phyloP scores from a whole-genome alignment of 2,113 vertebrate genomes.

The Meles meles region DNA sequence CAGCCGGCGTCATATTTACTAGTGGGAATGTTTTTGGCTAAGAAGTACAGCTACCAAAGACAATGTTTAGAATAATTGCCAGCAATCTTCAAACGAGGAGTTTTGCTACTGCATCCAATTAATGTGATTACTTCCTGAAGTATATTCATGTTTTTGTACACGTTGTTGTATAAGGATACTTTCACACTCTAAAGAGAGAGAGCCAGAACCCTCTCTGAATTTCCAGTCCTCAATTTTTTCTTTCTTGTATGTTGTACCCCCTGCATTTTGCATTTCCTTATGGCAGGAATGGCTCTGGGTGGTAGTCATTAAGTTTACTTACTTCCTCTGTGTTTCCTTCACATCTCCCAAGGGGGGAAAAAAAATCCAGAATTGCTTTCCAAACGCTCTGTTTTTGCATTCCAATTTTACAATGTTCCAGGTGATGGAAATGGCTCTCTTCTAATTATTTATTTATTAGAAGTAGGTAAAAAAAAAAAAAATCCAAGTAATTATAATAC shows the following conservation, averaged over 20 bases:
- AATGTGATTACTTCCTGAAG: background rate
- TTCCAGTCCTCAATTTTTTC: background rate
- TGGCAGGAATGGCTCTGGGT: background rate
- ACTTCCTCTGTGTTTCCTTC: background rate
- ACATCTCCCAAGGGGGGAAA: background rate
- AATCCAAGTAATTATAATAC: background rate
- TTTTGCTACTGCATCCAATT: background rate
- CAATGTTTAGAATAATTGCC: constrained; percentile 9
- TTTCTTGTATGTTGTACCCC: background rate
- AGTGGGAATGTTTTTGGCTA: constrained; percentile 39
- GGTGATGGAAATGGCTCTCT: background rate
- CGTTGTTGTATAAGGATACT: background rate
- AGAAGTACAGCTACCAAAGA: constrained; percentile 9
- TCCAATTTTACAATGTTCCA: background rate
- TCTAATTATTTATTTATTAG: background rate
- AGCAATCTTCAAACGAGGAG: background rate
- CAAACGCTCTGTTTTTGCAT: background rate
- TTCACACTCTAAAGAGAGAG: background rate
- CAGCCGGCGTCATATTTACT: background rate
- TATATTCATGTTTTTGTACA: background rate
- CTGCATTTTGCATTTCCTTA: background rate
- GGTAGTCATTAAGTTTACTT: background rate
- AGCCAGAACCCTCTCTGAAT: background rate
- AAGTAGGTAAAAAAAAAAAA: background rate
- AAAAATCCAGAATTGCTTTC: background rate